Percentiles rank a stretch among this genome's conserved stretches.
Conservation (phyloP, 2,113 vertebrate genomes). For the Dermatemys mawii region DNA sequence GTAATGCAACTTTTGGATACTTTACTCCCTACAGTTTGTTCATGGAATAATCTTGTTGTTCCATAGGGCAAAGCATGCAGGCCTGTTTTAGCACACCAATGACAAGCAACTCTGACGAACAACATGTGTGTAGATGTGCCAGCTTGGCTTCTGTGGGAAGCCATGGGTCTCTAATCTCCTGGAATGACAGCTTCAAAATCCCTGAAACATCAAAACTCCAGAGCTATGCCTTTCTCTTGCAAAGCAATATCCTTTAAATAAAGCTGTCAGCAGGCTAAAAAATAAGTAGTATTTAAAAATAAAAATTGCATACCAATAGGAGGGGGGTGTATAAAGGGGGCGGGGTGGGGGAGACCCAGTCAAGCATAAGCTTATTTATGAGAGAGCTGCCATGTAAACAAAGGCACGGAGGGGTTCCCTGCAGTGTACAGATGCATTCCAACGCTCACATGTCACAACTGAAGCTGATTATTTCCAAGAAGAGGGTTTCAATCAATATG, state of each 20-base stretch:
- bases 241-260: conserved; percentile 80
- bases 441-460: conserved; percentile 29
- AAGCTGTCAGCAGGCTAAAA: conserved; percentile 79
- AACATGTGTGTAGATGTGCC: fast-evolving
- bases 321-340: not conserved
- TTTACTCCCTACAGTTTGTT: not conserved
- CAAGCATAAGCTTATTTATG: conserved; percentile 31
- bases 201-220: not conserved
- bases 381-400: conserved; percentile 70
- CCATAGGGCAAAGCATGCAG: not conserved
- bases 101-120: not conserved
- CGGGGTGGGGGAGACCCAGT: not conserved
- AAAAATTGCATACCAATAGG: conserved; percentile 72
- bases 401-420: conserved; percentile 39
- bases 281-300: conserved; percentile 55
- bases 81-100: not conserved
- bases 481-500: not conserved
- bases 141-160: not conserved
- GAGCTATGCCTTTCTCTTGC: conserved; percentile 28
- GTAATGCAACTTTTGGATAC: conserved; percentile 7
- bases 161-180: not conserved
- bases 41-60: not conserved
- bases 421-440: conserved; percentile 42
- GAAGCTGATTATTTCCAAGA: conserved; percentile 31
- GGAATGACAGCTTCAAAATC: conserved; percentile 29